Evolutionary conservation across 2,113 vertebrate species (phyloP).

Genomic region (Apteryx owenii): DNA sequence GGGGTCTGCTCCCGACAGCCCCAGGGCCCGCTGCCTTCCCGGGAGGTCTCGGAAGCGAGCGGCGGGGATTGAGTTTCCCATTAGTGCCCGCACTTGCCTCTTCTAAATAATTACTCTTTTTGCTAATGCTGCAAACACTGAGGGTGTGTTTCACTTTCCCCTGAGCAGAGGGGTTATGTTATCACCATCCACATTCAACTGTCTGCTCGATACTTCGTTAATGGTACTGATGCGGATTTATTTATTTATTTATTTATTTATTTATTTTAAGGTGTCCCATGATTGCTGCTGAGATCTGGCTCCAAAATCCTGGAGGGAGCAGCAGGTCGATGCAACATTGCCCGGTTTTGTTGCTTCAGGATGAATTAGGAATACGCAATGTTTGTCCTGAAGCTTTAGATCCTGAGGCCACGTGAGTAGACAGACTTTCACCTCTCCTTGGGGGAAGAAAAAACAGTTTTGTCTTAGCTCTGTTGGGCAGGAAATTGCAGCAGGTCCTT

Average conservation of each 20-base stretch:
- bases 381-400: fast-evolving
- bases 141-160: neutral
- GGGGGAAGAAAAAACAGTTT: too few relatives aligned
- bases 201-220: neutral
- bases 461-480: neutral
- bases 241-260: neutral
- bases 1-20: neutral
- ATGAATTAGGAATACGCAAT: neutral
- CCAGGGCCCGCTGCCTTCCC: neutral
- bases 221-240: too few relatives aligned
- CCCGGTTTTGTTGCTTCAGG: fast-evolving
- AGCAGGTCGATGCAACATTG: neutral
- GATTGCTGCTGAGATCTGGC: neutral
- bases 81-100: neutral
- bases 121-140: neutral
- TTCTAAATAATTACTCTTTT: neutral
- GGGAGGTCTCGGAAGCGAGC: neutral
- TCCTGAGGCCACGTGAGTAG: neutral
- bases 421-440: neutral
- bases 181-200: neutral
- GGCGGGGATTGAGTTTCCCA: neutral
- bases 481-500: conserved; percentile 16
- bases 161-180: neutral
- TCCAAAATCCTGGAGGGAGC: neutral
- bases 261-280: neutral